Base-by-base conservation (phyloP, 2,797 vertebrate genomes). In the Hozukius guyotensis region DNA sequence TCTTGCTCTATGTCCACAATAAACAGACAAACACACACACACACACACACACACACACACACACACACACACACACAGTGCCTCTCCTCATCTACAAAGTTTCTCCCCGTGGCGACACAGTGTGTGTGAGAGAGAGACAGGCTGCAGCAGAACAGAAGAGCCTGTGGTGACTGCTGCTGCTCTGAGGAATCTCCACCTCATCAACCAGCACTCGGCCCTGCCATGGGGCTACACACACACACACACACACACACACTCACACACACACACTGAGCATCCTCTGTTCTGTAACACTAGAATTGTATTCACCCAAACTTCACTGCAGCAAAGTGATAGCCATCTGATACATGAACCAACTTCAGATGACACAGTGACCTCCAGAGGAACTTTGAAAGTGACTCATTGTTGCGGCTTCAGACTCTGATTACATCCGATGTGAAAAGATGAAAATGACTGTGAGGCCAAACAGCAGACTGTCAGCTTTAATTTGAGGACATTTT, bases 101-200 rank as follows among this genome's bases (percentile, higher is more conserved):
- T 38, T 61, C 63, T 64, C 82, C 89, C 89, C 3, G 52, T 84
- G 82, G 89, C 67, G 29, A 76, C 27, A 78, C 72, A 55, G 18
- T 72, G 20, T 67, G 63, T 75, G 63, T 75, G 67, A 9, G 22
- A 27, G 53, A 36, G 57, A 89, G 85, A 84, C 68, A 60, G 86
- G 62, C 53, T 72, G 85, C 63, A 57, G 77, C 75, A 78, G 83
- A 87, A 86, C 20, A 87, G 61, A 90, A 88, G 64, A 77, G 91
- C 91, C 88, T 83, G 87, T 83, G 92, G 90, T 91, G 89, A 85
- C 80, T 78, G 82, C 82, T 90, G 88, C 89, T 90, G 87, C 85
- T 92, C 89, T 83, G 89, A 91, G 86, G 72, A 85, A 81, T 78
- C 88, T 89, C 89, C 83, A 85, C 79, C 82, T 90, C 87, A 90